A percentile compares a stretch with the other conserved stretches of the same genome.
Conservation (phyloP, 2,797 vertebrate genomes). For the Pseudochaenichthys georgianus region DNA sequence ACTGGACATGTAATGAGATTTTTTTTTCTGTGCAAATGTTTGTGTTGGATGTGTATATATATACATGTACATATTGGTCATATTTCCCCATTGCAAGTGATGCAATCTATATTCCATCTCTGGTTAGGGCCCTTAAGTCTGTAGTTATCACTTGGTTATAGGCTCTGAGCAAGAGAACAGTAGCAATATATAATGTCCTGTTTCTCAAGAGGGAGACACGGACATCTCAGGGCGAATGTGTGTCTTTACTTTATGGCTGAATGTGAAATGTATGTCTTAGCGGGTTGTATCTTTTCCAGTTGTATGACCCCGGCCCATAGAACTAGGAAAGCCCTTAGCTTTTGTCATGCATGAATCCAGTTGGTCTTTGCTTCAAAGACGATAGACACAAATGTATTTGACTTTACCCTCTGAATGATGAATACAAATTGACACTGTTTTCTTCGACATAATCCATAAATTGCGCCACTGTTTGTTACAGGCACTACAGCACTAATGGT, state of each 20-base stretch:
- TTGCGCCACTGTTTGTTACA: not conserved
- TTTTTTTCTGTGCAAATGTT: constrained; percentile 2
- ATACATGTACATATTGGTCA: constrained; percentile 10
- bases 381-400: constrained; percentile 8
- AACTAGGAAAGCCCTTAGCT: constrained; percentile 15
- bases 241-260: constrained; percentile 29
- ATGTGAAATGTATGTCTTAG: constrained; percentile 39
- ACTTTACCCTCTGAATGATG: constrained; percentile 19
- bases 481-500: not conserved
- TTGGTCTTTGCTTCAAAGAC: constrained; percentile 15
- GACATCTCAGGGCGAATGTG: constrained; percentile 20
- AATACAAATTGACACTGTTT: constrained; percentile 9
- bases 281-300: constrained; percentile 30
- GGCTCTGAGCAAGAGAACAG: constrained; percentile 26
- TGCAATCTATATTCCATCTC: constrained; percentile 50
- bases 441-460: not conserved
- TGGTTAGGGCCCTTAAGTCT: constrained; percentile 16
- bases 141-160: constrained; percentile 31
- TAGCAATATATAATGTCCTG: constrained; percentile 31
- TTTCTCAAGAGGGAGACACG: constrained; percentile 10
- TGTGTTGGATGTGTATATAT: not conserved
- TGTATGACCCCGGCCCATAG: constrained; percentile 35
- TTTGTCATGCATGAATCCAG: constrained; percentile 13
- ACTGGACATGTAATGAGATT: not conserved
- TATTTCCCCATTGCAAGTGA: constrained; percentile 11